Conservation (phyloP, 2,888 invertebrate species). For the Acronicta leporina region DNA sequence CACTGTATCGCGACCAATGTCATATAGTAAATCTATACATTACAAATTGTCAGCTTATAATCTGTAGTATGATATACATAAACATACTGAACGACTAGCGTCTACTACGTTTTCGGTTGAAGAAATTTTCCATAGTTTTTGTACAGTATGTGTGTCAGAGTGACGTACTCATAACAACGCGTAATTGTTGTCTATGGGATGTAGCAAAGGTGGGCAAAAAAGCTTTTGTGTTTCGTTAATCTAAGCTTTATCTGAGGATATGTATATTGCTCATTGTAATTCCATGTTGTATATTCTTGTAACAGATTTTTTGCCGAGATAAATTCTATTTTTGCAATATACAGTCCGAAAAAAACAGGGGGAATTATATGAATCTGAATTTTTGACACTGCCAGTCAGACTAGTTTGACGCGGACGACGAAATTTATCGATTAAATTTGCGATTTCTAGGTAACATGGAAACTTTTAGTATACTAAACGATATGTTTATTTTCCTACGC, state of each 20-base stretch:
- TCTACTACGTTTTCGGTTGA: constrained; percentile 24
- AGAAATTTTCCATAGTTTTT: constrained; percentile 45
- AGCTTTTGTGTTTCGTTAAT: constrained; percentile 5
- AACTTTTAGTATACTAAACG: constrained; percentile 29
- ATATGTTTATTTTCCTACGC: not conserved
- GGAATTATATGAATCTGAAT: constrained; percentile 32
- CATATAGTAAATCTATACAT: constrained; percentile 45
- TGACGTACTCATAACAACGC: constrained; percentile 29
- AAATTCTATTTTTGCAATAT: not conserved
- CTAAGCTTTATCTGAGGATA: not conserved
- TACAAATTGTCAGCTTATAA: constrained; percentile 59
- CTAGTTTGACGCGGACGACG: constrained; percentile 13
- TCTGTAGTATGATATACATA: constrained; percentile 37
- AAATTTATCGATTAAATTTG: constrained; percentile 16
- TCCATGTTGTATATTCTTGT: constrained; percentile 5
- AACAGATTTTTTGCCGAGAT: constrained; percentile 5
- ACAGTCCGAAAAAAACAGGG: constrained; percentile 4
- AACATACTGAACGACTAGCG: constrained; percentile 21
- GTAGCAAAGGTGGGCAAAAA: constrained; percentile 23
- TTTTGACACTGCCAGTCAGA: not conserved
- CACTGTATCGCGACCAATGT: constrained; percentile 56
- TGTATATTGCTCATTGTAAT: constrained; percentile 1
- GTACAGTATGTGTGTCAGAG: constrained; percentile 31
- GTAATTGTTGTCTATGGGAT: constrained; percentile 27
- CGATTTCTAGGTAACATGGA: constrained; percentile 24